phyloP scores from a whole-genome alignment of 2,113 vertebrate genomes.

The Bufo bufo region DNA sequence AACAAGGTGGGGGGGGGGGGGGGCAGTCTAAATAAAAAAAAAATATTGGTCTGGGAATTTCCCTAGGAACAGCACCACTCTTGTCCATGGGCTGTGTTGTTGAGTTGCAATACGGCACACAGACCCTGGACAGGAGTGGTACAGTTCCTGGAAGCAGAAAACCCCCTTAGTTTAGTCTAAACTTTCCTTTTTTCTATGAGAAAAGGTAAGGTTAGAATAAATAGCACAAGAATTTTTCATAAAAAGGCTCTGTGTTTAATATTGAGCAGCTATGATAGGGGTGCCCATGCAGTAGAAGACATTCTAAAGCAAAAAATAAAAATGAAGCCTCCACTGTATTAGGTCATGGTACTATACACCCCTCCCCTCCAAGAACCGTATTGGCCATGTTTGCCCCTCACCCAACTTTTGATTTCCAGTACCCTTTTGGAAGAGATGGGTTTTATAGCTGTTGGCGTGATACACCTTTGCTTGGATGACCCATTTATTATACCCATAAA shows the following conservation, averaged over 20 bases:
- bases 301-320: not conserved
- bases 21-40: too few species aligned
- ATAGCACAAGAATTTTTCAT: not conserved
- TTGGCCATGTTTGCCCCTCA: not conserved
- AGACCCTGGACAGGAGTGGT: not conserved
- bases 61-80: too few species aligned
- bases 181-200: not conserved
- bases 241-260: not conserved
- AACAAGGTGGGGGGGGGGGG: not conserved
- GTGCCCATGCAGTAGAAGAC: not conserved
- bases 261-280: not conserved
- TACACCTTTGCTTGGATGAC: not conserved
- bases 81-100: not conserved
- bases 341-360: not conserved
- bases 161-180: not conserved
- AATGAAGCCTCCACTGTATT: not conserved
- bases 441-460: not conserved
- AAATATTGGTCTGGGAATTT: too few species aligned
- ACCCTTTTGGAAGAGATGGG: not conserved
- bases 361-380: not conserved
- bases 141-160: not conserved
- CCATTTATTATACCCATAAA: not conserved
- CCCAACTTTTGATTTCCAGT: too few species aligned
- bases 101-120: not conserved
- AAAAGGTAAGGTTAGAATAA: not conserved